Base-by-base conservation (phyloP, 2,113 vertebrate species). In the Corythoichthys haematopterus region DNA sequence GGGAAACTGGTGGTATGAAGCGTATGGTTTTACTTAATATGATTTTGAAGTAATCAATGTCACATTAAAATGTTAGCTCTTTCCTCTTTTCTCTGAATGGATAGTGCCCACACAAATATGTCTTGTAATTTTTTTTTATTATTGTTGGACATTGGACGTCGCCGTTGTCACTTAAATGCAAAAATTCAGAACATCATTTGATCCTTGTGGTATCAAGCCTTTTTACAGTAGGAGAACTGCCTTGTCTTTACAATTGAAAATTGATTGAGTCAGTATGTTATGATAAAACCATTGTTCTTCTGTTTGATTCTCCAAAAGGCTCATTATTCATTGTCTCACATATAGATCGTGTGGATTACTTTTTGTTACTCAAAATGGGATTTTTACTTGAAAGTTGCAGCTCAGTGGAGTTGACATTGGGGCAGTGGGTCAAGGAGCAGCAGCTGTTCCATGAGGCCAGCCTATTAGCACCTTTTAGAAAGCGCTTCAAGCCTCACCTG, bases 381-480 rank as follows among this genome's bases (percentile, higher is more conserved):
- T 35, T 51, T 51, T 56, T 12, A 8, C 45, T 12, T 2, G 15
- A 56, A 37, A 58, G 57, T 65, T 61, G 68, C 71, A 59, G 62
- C 68, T 67, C 47, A 59, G 68, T 53, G 50, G 47, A 66, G 70
- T 50, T 77, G 56, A 56, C 50, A 61, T 58, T 35, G 28, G 80
- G 62, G 56, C 68, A 59, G 70, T 36, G 57, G 74, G 75, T 71
- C 64, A 75, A 67, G 73, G 82, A 86, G 89, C 83, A 87, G 85
- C 89, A 90, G 89, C 87, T 89, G 88, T 72, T 82, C 71, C 78
- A 76, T 48, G 20, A 60, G 72, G 70, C 78, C 52, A 68, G 80
- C 80, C 83, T 76, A 85, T 91, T 92, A 85, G 73, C 88, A 89
- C 89, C 86, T 89, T 77, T 74, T 75, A 61, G 73, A 81, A 81